Conservation (phyloP, 1,140 invertebrate genomes). For the Cyrtorhinus lividipennis region DNA sequence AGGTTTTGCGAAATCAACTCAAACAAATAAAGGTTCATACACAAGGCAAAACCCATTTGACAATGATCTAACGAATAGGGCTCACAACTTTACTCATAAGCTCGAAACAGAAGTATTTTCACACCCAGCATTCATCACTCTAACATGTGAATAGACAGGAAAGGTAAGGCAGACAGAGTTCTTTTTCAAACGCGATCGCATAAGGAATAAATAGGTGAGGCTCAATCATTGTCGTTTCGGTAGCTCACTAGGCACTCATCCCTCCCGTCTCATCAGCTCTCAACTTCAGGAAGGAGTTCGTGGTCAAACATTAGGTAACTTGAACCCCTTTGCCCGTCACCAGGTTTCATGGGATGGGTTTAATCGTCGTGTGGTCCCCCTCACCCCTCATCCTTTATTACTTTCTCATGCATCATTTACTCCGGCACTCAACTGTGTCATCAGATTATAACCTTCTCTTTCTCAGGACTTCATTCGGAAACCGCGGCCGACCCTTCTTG, state of each 20-base stretch:
- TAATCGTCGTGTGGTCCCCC: background rate
- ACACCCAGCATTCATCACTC: background rate
- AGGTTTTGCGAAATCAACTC: no score
- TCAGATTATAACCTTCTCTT: background rate
- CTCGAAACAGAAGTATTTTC: no score
- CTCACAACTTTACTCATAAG: no score
- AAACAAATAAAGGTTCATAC: no score
- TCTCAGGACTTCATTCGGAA: background rate
- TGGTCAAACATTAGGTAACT: background rate
- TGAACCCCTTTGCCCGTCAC: background rate
- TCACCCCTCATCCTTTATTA: no score
- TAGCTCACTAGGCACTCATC: no score
- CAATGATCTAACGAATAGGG: no score
- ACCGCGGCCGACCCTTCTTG: no score
- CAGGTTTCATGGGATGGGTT: background rate
- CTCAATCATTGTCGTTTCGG: no score
- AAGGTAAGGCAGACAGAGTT: background rate
- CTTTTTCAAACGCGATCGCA: background rate
- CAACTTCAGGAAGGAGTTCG: background rate
- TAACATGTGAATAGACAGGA: background rate
- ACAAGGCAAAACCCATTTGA: no score
- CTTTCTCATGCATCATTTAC: background rate
- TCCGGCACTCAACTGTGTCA: background rate
- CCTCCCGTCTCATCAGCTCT: background rate
- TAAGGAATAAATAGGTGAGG: no score